phyloP scores from a whole-genome alignment of 2,113 vertebrate genomes.

The Bettongia penicillata region DNA sequence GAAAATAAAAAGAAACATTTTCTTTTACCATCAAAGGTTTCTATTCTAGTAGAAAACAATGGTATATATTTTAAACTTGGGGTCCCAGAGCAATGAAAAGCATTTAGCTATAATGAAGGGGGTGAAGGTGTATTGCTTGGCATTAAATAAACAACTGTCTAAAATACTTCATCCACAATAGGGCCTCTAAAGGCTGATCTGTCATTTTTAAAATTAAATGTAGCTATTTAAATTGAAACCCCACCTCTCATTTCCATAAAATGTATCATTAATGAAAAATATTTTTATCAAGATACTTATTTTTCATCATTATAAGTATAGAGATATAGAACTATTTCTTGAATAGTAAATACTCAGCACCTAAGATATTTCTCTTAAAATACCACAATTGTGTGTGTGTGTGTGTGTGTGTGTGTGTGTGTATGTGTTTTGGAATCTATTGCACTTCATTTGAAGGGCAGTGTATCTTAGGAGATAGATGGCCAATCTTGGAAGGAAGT shows the following conservation, averaged over 20 bases:
- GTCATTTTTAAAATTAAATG: not conserved
- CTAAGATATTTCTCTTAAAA: not conserved
- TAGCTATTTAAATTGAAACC: not conserved
- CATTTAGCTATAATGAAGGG: not conserved
- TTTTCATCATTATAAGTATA: not conserved
- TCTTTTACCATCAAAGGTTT: not conserved
- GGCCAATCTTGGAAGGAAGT: not conserved
- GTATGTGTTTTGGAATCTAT: not conserved
- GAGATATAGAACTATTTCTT: not conserved
- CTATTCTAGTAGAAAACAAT: not conserved
- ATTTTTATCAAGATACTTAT: not conserved
- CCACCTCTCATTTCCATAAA: not conserved
- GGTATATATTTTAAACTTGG: not conserved
- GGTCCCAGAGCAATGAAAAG: not conserved
- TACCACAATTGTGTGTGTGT: not conserved
- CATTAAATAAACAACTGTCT: not conserved
- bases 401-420: not conserved
- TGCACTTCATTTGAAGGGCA: not conserved
- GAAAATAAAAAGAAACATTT: not conserved
- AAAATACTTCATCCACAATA: not conserved
- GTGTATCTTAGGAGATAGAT: not conserved
- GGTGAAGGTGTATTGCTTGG: not conserved
- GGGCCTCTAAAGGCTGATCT: not conserved
- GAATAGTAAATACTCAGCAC: not conserved
- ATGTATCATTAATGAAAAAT: not conserved